Evolutionary conservation across 1,140 invertebrate species (phyloP).

Genomic region (Hormaphis cornu): DNA sequence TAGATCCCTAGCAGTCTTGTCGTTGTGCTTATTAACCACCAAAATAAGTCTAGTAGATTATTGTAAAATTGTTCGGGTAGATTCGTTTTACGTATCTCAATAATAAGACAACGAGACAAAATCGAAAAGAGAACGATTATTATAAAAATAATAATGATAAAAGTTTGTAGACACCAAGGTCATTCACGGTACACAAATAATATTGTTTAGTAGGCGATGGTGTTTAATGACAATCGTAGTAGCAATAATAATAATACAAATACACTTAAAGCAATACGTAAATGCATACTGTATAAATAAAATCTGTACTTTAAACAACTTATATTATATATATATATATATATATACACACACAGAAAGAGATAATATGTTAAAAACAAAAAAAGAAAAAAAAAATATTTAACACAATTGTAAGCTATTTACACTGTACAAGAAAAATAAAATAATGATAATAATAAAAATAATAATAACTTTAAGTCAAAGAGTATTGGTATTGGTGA

Average conservation of each 20-base stretch:
- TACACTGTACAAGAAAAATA: slow-evolving; percentile 6
- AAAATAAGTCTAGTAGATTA: slow-evolving; percentile 27
- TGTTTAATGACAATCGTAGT: slow-evolving; percentile 7
- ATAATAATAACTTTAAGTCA: slow-evolving; percentile 1
- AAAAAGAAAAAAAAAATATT: neutral
- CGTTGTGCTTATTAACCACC: slow-evolving; percentile 26
- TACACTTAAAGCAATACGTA: slow-evolving; percentile 17
- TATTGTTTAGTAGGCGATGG: neutral
- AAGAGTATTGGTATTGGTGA: neutral
- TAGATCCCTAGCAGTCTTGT: slow-evolving; percentile 30
- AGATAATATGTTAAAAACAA: neutral
- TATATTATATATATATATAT: no score
- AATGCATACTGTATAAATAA: slow-evolving; percentile 13
- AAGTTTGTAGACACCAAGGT: slow-evolving; percentile 11
- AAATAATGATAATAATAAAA: slow-evolving; percentile 1
- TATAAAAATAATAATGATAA: slow-evolving; percentile 13
- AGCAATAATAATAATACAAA: neutral
- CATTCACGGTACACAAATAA: neutral
- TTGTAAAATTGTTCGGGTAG: slow-evolving; percentile 24
- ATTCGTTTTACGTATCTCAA: slow-evolving; percentile 17
- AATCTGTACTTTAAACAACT: slow-evolving; percentile 24
- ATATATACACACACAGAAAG: neutral
- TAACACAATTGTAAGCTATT: neutral
- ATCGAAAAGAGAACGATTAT: neutral
- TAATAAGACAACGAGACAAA: slow-evolving; percentile 28